Base-by-base conservation (phyloP, 2,888 invertebrate genomes). In the Phalangium opilio region DNA sequence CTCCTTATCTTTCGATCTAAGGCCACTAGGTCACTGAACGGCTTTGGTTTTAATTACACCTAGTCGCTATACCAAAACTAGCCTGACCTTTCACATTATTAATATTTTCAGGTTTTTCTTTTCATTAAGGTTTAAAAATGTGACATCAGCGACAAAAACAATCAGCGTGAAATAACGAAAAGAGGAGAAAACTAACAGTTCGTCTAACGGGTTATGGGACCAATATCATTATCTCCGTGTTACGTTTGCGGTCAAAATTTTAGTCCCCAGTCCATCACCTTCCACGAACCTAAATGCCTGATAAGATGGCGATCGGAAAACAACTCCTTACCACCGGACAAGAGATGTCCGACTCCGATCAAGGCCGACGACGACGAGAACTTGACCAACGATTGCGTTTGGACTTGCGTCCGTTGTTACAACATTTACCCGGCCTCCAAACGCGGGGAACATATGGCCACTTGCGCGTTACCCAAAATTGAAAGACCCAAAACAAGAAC, bases 251-350 rank as follows among this genome's bases (percentile, higher is more conserved):
- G 77, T 2, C 67, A 76, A 42, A 74, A 74, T 59, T 79, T 78
- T 59, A 78, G 78, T 27, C 70, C 72, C 2, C 71, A 71, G 57
- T 77, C 76, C 41, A 74, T 78, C 33, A 67, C 68, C 45, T 75
- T 78, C 51, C 79, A 80, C 62, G 77, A 78, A 59, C 76, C 77
- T 2, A 75, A 78, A 59, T 81, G 80, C 59, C 60, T 77, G 47
- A 72, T 58, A 51, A 50, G 33, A 34, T 76, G 75, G 75, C 69
- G 74, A 33, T 57, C 64, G 3, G 73, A 75, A 58, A 77, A 77
- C 59, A 69, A 72, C 35, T 68, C 71, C 52, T 62, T 77, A 46
- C 76, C 77, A 1, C 62, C 65, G 8, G 62, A 64, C 39, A 69
- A 72, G 59, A 65, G 75, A 20, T 20, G 44, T 15, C 35, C 70